Conservation (phyloP, 1,140 invertebrate genomes). For the Drosophila melanica region DNA sequence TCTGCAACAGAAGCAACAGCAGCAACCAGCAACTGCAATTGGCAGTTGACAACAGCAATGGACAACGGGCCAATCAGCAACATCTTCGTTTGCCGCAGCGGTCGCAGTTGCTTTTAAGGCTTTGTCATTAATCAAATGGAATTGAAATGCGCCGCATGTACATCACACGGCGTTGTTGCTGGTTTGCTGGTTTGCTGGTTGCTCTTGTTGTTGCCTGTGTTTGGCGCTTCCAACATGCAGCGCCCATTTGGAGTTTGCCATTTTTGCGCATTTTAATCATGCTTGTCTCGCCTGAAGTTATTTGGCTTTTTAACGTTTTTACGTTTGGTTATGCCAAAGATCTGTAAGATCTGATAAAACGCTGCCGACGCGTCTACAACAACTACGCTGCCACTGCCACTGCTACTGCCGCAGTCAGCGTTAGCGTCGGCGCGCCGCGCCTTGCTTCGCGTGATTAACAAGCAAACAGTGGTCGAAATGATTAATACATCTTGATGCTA, state of each 20-base stretch:
- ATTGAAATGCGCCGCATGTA: slow-evolving; percentile 81
- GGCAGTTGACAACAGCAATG: slow-evolving; percentile 73
- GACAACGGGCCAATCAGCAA: slow-evolving; percentile 76
- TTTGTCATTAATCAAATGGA: slow-evolving; percentile 82
- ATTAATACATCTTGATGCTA: slow-evolving; percentile 82
- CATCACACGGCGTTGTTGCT: slow-evolving; percentile 64
- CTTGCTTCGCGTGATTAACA: slow-evolving; percentile 10
- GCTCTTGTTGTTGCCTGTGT: slow-evolving; percentile 33
- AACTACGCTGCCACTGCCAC: slow-evolving; percentile 18
- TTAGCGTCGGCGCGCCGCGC: slow-evolving; percentile 3
- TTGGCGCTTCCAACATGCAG: slow-evolving; percentile 61
- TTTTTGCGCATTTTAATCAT: slow-evolving; percentile 80
- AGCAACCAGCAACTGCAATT: slow-evolving; percentile 56
- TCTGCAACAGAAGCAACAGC: slow-evolving; percentile 16
- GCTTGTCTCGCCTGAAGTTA: slow-evolving; percentile 75
- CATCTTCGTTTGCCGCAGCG: slow-evolving; percentile 65
- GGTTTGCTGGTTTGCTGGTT: no score
- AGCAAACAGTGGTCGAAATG: slow-evolving; percentile 62
- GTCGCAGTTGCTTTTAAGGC: slow-evolving; percentile 78
- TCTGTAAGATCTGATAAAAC: slow-evolving; percentile 67
- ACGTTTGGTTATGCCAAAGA: slow-evolving; percentile 69
- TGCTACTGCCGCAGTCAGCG: slow-evolving; percentile 4
- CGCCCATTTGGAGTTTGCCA: slow-evolving; percentile 79
- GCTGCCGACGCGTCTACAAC: slow-evolving; percentile 46
- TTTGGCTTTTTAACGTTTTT: slow-evolving; percentile 65